These are phyloP conservation scores for Syritta pipiens DNA, from an alignment of 2,888 invertebrate species.

Conservation along the genomic window DNA sequence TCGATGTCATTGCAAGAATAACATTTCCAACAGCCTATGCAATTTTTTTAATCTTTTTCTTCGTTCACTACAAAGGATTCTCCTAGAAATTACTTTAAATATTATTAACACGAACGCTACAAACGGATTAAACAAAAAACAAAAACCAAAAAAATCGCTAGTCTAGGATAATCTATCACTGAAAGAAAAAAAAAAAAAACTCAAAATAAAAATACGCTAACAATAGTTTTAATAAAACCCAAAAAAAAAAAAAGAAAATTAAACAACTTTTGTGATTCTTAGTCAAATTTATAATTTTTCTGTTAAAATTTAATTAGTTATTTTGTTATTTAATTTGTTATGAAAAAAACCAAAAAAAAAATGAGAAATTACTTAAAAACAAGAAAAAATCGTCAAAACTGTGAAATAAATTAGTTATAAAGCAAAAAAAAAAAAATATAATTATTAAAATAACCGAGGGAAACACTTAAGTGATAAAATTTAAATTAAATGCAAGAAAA, in stretches of 20 bases:
- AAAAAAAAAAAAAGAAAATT: conserved; percentile 37
- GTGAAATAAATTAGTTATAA: conserved; percentile 67
- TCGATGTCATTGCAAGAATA: conserved; percentile 95
- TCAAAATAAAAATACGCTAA: conserved; percentile 44
- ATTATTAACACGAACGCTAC: conserved; percentile 51
- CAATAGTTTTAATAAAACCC: conserved; percentile 38
- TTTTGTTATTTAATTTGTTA: conserved; percentile 52
- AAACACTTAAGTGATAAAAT: conserved; percentile 67
- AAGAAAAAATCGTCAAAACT: conserved; percentile 70
- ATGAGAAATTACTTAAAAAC: conserved; percentile 70
- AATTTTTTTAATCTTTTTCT: conserved; percentile 96
- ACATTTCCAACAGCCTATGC: conserved; percentile 96
- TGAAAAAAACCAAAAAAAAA: conserved; percentile 68
- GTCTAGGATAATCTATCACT: conserved; percentile 55
- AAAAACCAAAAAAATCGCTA: conserved; percentile 29
- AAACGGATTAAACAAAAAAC: conserved; percentile 42
- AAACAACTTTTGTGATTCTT: conserved; percentile 63
- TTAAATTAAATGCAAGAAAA: conserved; percentile 59
- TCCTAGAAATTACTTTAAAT: conserved; percentile 75
- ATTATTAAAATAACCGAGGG: conserved; percentile 57
- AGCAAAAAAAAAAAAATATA: conserved; percentile 20
- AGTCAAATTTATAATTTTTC: conserved; percentile 37
- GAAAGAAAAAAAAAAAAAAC: conserved; percentile 35
- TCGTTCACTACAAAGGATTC: conserved; percentile 95
- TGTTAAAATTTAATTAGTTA: conserved; percentile 23